phyloP scores from a whole-genome alignment of 1,140 invertebrate genomes.

The Heliconius eleuchia region DNA sequence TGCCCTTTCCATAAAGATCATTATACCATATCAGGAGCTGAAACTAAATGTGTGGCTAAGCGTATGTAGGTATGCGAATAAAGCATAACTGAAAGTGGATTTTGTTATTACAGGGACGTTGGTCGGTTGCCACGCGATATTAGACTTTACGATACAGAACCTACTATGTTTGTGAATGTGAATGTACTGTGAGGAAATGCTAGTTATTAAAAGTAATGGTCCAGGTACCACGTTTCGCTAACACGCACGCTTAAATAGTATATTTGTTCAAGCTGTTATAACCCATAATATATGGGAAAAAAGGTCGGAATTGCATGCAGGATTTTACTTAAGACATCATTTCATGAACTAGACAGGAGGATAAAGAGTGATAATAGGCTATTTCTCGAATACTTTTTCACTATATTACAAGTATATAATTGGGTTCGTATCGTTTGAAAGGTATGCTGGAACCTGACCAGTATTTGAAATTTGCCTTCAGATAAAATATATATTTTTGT shows the following conservation, averaged over 20 bases:
- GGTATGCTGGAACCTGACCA: neutral
- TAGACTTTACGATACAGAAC: constrained; percentile 41
- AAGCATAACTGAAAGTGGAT: constrained; percentile 56
- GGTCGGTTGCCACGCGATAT: constrained; percentile 47
- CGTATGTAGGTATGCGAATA: constrained; percentile 40
- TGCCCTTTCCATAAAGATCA: neutral
- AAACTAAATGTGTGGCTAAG: constrained; percentile 28
- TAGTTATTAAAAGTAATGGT: constrained; percentile 47
- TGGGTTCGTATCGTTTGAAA: constrained; percentile 19
- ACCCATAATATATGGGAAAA: neutral
- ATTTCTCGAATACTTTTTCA: constrained; percentile 36
- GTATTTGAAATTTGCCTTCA: neutral
- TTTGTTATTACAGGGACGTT: constrained; percentile 53
- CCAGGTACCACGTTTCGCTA: constrained; percentile 34
- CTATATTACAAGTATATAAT: constrained; percentile 34
- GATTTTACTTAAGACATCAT: neutral
- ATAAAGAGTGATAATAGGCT: constrained; percentile 38
- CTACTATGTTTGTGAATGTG: constrained; percentile 34
- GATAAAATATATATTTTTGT: neutral
- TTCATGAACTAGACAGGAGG: constrained; percentile 22
- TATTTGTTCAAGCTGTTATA: constrained; percentile 22
- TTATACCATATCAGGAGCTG: neutral
- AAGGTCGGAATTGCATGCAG: neutral
- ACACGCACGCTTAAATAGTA: constrained; percentile 29
- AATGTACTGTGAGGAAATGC: constrained; percentile 44